Conservation (phyloP, 2,888 invertebrate genomes). For the Leptopilina drosophilae region DNA sequence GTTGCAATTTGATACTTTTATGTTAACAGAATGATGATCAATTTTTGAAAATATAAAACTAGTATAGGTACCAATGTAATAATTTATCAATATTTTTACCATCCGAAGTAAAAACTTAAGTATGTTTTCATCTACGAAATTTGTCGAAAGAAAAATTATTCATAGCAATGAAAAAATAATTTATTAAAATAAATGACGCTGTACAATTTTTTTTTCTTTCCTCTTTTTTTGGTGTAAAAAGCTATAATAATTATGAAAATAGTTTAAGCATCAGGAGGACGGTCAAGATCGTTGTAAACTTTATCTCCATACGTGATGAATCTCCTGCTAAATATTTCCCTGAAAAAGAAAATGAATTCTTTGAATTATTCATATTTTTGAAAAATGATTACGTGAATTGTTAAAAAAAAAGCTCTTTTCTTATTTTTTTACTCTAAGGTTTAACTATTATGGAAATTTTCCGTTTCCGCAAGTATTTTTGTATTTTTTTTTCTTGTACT, state of each 20-base stretch:
- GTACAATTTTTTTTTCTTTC: neutral
- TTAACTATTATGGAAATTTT: too few relatives aligned
- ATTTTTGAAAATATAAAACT: neutral
- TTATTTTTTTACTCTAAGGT: neutral
- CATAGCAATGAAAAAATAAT: conserved; percentile 36
- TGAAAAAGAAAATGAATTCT: conserved; percentile 53
- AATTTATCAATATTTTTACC: too few relatives aligned
- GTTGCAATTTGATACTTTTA: too few relatives aligned
- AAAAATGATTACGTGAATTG: neutral
- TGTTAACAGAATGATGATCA: neutral
- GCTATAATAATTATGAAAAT: conserved; percentile 18
- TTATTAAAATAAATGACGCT: conserved; percentile 39
- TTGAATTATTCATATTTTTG: neutral
- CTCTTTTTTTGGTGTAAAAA: conserved; percentile 19
- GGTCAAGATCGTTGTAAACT: conserved; percentile 31
- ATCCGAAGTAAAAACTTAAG: too few relatives aligned
- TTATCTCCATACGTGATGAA: conserved; percentile 41
- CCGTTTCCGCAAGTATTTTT: too few relatives aligned
- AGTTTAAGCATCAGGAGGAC: conserved; percentile 26
- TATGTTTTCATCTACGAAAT: too few relatives aligned
- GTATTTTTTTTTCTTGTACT: too few relatives aligned
- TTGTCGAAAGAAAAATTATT: neutral
- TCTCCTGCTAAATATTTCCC: conserved; percentile 72
- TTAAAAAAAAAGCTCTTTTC: neutral
- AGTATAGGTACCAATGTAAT: too few relatives aligned